Conservation (phyloP, 2,888 invertebrate genomes). For the Drosophila yooni region DNA sequence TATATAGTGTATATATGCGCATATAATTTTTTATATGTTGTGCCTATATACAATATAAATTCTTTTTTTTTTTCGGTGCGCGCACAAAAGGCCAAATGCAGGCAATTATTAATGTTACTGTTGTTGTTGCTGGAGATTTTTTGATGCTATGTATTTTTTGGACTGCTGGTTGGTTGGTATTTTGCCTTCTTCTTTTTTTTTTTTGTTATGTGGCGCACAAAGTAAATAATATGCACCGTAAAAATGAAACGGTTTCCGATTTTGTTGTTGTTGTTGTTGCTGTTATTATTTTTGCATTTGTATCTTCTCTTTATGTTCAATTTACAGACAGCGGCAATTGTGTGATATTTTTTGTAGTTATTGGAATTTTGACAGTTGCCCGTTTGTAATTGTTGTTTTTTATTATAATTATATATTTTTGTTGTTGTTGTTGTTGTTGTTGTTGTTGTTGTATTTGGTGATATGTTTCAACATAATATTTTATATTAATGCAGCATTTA, state of each 20-base stretch:
- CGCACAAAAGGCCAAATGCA: slow-evolving; percentile 75
- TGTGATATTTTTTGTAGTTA: slow-evolving; percentile 57
- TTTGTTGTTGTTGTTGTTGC: slow-evolving; percentile 14
- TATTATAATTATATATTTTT: slow-evolving; percentile 56
- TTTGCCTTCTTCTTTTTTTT: slow-evolving; percentile 39
- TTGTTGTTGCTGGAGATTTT: slow-evolving; percentile 43
- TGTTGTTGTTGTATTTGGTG: slow-evolving; percentile 64
- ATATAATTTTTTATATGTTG: slow-evolving; percentile 45
- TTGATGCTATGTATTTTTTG: slow-evolving; percentile 52
- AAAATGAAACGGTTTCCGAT: slow-evolving; percentile 61
- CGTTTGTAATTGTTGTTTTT: slow-evolving; percentile 46
- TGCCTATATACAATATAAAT: slow-evolving; percentile 55
- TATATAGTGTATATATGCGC: slow-evolving; percentile 46
- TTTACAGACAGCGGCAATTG: slow-evolving; percentile 67
- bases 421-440: slow-evolving; percentile 30
- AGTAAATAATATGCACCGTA: slow-evolving; percentile 73
- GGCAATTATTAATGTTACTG: slow-evolving; percentile 65
- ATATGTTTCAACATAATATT: slow-evolving; percentile 72
- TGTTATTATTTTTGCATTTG: slow-evolving; percentile 18
- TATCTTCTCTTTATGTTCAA: slow-evolving; percentile 49
- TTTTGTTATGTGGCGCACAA: slow-evolving; percentile 59
- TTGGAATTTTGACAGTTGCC: slow-evolving; percentile 64
- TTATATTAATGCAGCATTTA: slow-evolving; percentile 54
- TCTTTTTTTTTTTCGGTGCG: slow-evolving; percentile 40
- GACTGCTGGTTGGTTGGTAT: slow-evolving; percentile 59